Evolutionary conservation across 2,797 vertebrate genomes (phyloP), one percentile per base, ranked within the genome.

Genomic region (Gallinago nigripennis): DNA sequence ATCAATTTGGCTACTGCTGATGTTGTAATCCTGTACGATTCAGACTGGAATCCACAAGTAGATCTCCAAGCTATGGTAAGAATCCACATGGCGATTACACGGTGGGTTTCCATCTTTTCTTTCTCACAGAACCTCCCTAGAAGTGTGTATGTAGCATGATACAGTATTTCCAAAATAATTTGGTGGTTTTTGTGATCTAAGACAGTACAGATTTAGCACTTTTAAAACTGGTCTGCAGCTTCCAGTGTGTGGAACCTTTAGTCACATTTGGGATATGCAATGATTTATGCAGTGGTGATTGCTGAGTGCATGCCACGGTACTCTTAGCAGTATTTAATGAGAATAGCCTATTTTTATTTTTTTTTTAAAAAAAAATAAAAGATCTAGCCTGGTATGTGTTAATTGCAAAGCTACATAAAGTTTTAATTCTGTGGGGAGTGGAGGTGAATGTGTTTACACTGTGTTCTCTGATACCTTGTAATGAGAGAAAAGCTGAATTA

Each of bases 31-130:
- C 98, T 99, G 27, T 99, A 99, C 58, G 99, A 99, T 97, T 99
- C 99, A 13, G 99, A 99, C 98, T 99, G 99, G 99, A 99, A 99
- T 96, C 99, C 99, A 45, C 99, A 99, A 98, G 99, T 99, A 15
- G 99, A 99, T 95, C 99, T 99, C 86, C 99, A 99, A 96, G 99
- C 99, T 78, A 99, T 99, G 99, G 99, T 99, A 95, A 97, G 96
- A 75, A 41, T 69, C 48, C 51, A 63, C 24, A 37, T 46, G 63
- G 37, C 71, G 83, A 39, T 43, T 14, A 30, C 0, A 1, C 7
- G 10, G 27, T 37, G 58, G 16, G 35, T 8, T 33, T 64, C 18
- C 9, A 41, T 13, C 23, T 46, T 64, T 14, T 35, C 8, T 60
- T 87, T 77, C 27, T 92, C 19, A 21, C 0, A 4, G 19, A 68